Base-by-base conservation (phyloP, 2,113 vertebrate species). In the Triplophysa siluroides region DNA sequence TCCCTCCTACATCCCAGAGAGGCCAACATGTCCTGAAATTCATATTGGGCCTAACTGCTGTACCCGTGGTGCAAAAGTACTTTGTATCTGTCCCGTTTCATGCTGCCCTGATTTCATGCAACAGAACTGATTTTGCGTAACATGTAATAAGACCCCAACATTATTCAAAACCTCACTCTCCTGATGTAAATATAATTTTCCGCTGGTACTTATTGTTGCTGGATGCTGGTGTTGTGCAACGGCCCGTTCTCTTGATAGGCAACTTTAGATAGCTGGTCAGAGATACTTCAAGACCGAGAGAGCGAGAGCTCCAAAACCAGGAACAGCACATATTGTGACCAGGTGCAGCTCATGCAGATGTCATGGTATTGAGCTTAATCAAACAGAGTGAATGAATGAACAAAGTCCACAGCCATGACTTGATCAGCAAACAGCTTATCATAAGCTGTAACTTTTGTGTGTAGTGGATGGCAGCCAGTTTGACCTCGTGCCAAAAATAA, bases 341-440 rank as follows among this genome's bases (percentile, higher is more conserved):
- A 64, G 12, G 62, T 65, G 61, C 43, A 47, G 16, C 26, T 52
- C 74, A 65, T 65, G 23, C 26, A 47, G 41, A 47, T 63, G 23
- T 76, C 50, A 66, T 60, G 66, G 82, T 77, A 68, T 72, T 56
- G 18, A 58, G 78, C 76, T 71, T 84, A 63, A 72, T 84, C 68
- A 69, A 81, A 69, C 56, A 84, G 16, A 66, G 24, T 61, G 47
- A 54, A 65, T n/a, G 29, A 65, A 77, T 52, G 58, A 70, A 18
- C 75, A 78, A 81, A 78, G 74, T 83, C 52, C 74, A 80, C 1
- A 33, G 16, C 1, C 33, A 18, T 29, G 2, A 29, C 43, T 58
- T 78, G 73, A 10, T 80, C 78, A 80, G 78, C 61, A 80, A 83
- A 80, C 52, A 76, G 52, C 43, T 71, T 67, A 62, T 80, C 38